Percentiles rank a stretch among this genome's conserved stretches.
phyloP scores from a whole-genome alignment of 2,113 vertebrate genomes.

The chimpanzee (Pan troglodytes) region NHGRI_mPanTro3-v2.1_pri NC_072398.2:143594501-143595000 shows the following conservation, averaged over 20 bases:
- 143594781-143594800: not conserved
- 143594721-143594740: not conserved
- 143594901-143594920: not conserved
- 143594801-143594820: not conserved
- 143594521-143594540: not conserved
- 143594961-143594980: not conserved
- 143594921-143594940: not conserved
- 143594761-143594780: not conserved
- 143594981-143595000: not conserved
- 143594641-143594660: not conserved
- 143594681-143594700: not conserved
- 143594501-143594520: not conserved
- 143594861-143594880: not conserved
- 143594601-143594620: not conserved
- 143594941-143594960: not conserved
- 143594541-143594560: not conserved
- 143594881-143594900: not conserved
- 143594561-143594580: not conserved
- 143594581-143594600: not conserved
- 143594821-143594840: not conserved
- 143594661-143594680: not conserved
- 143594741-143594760: not conserved
- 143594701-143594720: not conserved
- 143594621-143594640: not conserved
- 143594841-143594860: not conserved